These are phyloP conservation scores for Drosophila kurseongensis DNA, from an alignment of 1,140 invertebrate species.

Conservation along the genomic window DNA sequence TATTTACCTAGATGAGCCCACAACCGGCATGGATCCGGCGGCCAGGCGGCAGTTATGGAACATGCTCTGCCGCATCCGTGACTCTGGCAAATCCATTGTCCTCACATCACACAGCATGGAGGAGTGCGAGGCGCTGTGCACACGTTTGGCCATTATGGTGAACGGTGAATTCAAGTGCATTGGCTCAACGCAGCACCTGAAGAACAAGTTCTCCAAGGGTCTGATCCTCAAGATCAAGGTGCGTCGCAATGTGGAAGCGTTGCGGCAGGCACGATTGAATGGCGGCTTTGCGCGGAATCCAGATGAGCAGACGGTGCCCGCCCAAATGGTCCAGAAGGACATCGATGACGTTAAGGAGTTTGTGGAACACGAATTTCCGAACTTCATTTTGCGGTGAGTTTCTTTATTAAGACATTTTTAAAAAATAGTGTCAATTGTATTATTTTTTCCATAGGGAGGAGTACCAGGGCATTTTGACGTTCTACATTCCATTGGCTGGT, in stretches of 20 bases:
- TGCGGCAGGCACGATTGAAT: slow-evolving; percentile 28
- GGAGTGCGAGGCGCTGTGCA: slow-evolving; percentile 95
- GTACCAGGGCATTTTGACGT: slow-evolving; percentile 91
- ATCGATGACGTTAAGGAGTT: slow-evolving; percentile 83
- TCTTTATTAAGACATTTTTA: background rate
- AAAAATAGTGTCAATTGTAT: background rate
- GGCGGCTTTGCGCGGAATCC: slow-evolving; percentile 28
- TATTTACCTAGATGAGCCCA: slow-evolving; percentile 94
- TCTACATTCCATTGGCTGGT: slow-evolving; percentile 87
- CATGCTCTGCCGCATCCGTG: slow-evolving; percentile 87
- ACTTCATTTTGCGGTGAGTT: slow-evolving; percentile 84
- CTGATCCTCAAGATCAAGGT: slow-evolving; percentile 86
- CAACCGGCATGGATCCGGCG: slow-evolving; percentile 93
- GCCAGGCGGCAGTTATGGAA: slow-evolving; percentile 92
- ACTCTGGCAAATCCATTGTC: slow-evolving; percentile 89
- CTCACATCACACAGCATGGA: slow-evolving; percentile 94
- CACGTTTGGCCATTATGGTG: slow-evolving; percentile 94
- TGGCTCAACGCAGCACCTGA: slow-evolving; percentile 89
- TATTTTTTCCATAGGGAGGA: slow-evolving; percentile 86
- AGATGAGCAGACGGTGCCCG: slow-evolving; percentile 42
- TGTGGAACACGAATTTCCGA: slow-evolving; percentile 83
- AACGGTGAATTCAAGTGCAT: slow-evolving; percentile 91
- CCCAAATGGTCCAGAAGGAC: slow-evolving; percentile 40
- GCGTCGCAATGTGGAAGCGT: slow-evolving; percentile 24
- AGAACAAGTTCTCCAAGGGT: slow-evolving; percentile 89